phyloP scores from a whole-genome alignment of 2,113 vertebrate species.

The Clarias magur region DNA sequence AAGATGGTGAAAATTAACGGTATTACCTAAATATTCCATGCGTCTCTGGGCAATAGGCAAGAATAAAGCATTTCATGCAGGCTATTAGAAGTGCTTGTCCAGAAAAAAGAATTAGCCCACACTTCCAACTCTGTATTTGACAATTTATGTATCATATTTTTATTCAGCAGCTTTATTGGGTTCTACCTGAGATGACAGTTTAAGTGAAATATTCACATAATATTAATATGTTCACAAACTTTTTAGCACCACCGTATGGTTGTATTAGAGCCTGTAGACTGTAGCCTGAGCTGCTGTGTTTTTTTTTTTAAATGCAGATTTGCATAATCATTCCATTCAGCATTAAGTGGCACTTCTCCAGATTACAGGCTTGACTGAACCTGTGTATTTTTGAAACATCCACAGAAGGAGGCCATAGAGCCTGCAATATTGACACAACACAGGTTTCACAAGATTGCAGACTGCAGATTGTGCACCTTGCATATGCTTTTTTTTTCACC shows the following conservation, averaged over 20 bases:
- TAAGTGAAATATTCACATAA: background rate
- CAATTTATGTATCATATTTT: background rate
- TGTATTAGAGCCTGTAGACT: conserved; percentile 21
- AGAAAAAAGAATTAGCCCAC: background rate
- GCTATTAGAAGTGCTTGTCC: background rate
- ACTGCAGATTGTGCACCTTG: conserved; percentile 8
- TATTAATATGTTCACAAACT: background rate
- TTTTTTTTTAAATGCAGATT: conserved; percentile 53
- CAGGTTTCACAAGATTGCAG: conserved; percentile 12
- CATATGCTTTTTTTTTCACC: background rate
- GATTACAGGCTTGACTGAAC: conserved; percentile 64
- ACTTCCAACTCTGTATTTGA: background rate
- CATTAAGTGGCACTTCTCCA: conserved; percentile 74
- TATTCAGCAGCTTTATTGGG: background rate
- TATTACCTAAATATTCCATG: background rate
- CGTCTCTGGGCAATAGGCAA: background rate
- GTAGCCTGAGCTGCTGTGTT: conserved; percentile 48
- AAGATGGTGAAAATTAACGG: background rate
- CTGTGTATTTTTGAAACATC: conserved; percentile 64
- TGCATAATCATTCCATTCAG: conserved; percentile 64
- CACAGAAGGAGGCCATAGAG: conserved; percentile 32
- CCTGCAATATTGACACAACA: conserved; percentile 32
- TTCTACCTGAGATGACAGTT: background rate
- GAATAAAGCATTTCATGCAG: background rate
- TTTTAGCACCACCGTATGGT: conserved; percentile 4